phyloP scores from a whole-genome alignment of 2,888 invertebrate species.

The Rhaphigaster nebulosa region DNA sequence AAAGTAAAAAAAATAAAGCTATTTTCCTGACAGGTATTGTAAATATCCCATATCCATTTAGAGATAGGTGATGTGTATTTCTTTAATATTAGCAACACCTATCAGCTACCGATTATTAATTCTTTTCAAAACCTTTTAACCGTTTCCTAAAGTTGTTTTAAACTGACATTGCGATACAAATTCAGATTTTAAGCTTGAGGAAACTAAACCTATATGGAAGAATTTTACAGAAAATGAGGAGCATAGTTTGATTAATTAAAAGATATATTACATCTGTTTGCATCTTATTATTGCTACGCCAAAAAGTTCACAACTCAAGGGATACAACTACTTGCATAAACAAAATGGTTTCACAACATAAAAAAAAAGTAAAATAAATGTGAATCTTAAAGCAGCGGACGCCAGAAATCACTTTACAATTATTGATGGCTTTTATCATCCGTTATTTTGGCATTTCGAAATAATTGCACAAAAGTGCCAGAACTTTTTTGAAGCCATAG shows the following conservation, averaged over 20 bases:
- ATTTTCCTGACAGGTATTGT: too few relatives aligned
- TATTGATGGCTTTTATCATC: conserved; percentile 24
- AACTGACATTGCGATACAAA: too few relatives aligned
- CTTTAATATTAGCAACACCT: too few relatives aligned
- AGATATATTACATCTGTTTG: too few relatives aligned
- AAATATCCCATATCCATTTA: too few relatives aligned
- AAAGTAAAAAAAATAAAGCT: too few relatives aligned
- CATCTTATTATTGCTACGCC: not conserved
- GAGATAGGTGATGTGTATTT: too few relatives aligned
- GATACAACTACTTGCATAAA: not conserved
- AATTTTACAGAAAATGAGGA: not conserved
- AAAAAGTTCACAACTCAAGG: not conserved
- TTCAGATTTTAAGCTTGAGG: not conserved
- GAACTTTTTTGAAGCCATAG: conserved; percentile 49
- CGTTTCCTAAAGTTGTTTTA: too few relatives aligned
- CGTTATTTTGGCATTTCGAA: conserved; percentile 48
- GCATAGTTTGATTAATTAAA: not conserved
- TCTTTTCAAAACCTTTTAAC: too few relatives aligned
- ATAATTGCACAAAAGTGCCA: conserved; percentile 51
- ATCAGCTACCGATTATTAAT: too few relatives aligned
- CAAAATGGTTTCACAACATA: not conserved
- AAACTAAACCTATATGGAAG: not conserved
- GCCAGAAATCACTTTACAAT: too few relatives aligned
- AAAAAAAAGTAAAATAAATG: not conserved
- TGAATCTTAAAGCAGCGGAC: too few relatives aligned